Conservation (phyloP, 2,113 vertebrate species). For the Beaufortia kweichowensis region DNA sequence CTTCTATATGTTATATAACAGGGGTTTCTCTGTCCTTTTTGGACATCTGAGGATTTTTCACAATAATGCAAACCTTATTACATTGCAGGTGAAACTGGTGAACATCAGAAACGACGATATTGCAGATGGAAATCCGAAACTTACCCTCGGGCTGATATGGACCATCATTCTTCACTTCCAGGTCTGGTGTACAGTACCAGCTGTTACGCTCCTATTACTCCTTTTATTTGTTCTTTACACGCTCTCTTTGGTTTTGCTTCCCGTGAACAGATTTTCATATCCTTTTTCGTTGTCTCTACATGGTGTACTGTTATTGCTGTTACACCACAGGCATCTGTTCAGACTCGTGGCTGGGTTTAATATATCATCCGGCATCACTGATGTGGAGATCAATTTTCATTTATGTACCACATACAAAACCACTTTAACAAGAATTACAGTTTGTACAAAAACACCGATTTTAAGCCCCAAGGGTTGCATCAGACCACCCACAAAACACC, state of each 20-base stretch:
- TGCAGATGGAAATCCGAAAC: conserved; percentile 93
- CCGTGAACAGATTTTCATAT: neutral
- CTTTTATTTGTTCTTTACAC: neutral
- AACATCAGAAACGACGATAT: conserved; percentile 98
- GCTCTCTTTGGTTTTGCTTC: neutral
- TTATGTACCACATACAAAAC: conserved; percentile 6
- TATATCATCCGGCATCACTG: conserved; percentile 17
- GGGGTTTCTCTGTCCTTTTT: too few species aligned
- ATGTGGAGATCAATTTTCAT: conserved; percentile 9
- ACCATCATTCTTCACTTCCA: conserved; percentile 98
- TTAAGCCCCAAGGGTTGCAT: neutral
- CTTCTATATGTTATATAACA: neutral
- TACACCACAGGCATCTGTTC: neutral
- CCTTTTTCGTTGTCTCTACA: neutral
- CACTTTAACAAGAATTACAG: neutral
- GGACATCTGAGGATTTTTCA: too few species aligned
- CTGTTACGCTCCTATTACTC: neutral
- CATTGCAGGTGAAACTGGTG: conserved; percentile 87
- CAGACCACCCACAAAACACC: conserved; percentile 12
- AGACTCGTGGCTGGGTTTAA: neutral
- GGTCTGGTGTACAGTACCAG: conserved; percentile 64
- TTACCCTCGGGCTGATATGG: conserved; percentile 95
- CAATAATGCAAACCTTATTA: neutral
- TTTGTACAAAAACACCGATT: neutral
- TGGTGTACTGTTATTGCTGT: neutral